Evolutionary conservation across 1,140 invertebrate genomes (phyloP), one percentile per base, ranked within the genome.

Genomic region (Acromyrmex charruanus): DNA sequence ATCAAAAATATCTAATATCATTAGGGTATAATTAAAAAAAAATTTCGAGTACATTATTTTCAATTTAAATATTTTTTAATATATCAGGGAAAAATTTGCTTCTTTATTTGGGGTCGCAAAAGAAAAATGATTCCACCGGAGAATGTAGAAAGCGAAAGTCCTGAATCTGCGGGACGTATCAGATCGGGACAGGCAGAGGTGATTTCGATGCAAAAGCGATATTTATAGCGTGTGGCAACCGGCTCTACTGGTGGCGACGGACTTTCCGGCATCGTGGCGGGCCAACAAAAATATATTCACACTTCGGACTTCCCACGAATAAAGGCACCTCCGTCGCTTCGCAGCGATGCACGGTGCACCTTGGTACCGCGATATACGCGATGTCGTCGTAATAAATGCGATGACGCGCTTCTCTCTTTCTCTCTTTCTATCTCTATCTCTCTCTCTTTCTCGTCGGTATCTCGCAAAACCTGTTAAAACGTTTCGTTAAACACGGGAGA

Each of bases 211-310:
- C 94, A 95, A 94, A 94, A 92, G 89, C 71, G 91, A 93, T 95
- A 95, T 95, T 95, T 93, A 95, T 95, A 95, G 94, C 93, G 77
- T 87, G 28, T n/a, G 74, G 89, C 89, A 87, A 91, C 88, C 89
- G 85, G 89, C 86, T 90, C 90, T 86, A 68, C 92, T 53, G 16
- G 75, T 77, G 35, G 63, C 80, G 80, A 88, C 89, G 91, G 90
- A 93, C 92, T 95, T 95, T 94, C 93, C 93, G 92, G 91, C 92
- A 92, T 93, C 88, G 89, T 85, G 90, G 90, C 91, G 90, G 88
- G 91, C 94, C 92, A 94, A 94, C 93, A 91, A 94, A 95, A 94
- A 94, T 95, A 95, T 94, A 93, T 94, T 93, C 92, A 90, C 92
- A 92, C 92, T 91, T 90, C 86, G 90, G 63, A 88, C 77, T 79